Percentiles rank a stretch among this genome's conserved stretches.
These are phyloP conservation scores for Probosciger aterrimus DNA, from an alignment of 2,113 vertebrate genomes.

Conservation along the genomic window DNA sequence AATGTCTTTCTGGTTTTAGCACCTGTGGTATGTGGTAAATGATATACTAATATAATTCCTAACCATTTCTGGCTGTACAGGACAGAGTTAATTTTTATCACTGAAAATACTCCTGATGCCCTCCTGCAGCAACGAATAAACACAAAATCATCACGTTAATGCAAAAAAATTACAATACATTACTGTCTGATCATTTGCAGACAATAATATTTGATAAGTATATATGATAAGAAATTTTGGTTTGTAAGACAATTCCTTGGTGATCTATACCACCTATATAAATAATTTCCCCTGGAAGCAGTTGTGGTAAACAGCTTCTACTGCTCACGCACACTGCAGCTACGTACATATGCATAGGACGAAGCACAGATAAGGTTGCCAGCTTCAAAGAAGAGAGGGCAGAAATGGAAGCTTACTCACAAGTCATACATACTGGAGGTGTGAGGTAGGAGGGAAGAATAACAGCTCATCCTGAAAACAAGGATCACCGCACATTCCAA, in stretches of 20 bases:
- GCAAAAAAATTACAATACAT: neutral
- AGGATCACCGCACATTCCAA: neutral
- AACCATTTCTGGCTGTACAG: neutral
- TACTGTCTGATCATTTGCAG: neutral
- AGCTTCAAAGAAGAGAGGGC: conserved; percentile 29
- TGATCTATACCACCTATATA: neutral
- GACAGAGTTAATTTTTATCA: neutral
- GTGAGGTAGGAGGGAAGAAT: conserved; percentile 57
- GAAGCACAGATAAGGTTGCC: conserved; percentile 1
- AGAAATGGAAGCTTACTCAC: conserved; percentile 64
- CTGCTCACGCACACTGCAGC: neutral
- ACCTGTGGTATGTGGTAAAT: neutral
- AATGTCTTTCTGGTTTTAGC: neutral
- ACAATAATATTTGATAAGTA: neutral
- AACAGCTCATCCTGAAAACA: conserved; percentile 51
- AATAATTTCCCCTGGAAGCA: neutral
- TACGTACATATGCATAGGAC: neutral
- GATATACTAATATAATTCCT: neutral
- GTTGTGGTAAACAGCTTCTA: neutral
- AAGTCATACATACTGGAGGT: conserved; percentile 56
- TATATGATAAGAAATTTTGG: neutral
- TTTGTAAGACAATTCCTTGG: neutral
- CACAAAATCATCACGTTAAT: neutral
- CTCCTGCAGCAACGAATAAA: neutral
- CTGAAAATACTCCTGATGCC: neutral